Conservation (phyloP, 2,888 invertebrate genomes). For the Elysia crispata region DNA sequence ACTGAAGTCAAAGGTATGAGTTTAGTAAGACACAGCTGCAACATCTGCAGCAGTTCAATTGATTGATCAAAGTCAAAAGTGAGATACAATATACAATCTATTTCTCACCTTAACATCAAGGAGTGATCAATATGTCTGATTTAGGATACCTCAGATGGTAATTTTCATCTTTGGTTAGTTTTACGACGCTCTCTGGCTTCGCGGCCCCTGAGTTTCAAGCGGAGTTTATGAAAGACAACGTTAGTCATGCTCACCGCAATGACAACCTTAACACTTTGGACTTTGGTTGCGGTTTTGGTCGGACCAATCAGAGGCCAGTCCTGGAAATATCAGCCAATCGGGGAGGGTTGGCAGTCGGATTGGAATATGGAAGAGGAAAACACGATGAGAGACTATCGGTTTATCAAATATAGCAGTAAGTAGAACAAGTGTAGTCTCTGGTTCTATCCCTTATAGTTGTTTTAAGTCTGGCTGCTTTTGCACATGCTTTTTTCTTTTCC, state of each 20-base stretch:
- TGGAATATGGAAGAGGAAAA: constrained; percentile 4
- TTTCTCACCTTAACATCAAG: too few species aligned
- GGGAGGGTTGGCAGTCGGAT: constrained; percentile 42
- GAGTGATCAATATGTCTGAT: too few species aligned
- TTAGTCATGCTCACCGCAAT: neutral
- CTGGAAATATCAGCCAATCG: constrained; percentile 46
- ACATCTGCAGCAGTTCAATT: too few species aligned
- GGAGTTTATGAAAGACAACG: neutral
- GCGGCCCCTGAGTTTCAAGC: too few species aligned
- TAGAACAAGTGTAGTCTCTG: neutral
- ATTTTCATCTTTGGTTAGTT: too few species aligned
- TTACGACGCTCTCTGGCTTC: too few species aligned
- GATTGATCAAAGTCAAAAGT: too few species aligned
- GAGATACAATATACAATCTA: too few species aligned
- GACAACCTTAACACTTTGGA: constrained; percentile 15
- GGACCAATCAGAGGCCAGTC: constrained; percentile 35
- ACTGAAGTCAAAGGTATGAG: too few species aligned
- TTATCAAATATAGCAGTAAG: constrained; percentile 30
- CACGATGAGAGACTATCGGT: constrained; percentile 26
- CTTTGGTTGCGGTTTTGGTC: constrained; percentile 15
- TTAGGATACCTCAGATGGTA: too few species aligned
- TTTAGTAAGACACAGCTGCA: too few species aligned
- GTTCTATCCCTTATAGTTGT: neutral
- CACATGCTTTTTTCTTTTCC: too few species aligned
- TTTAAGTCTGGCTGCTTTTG: neutral